Conservation (phyloP, 2,797 vertebrate genomes). For the Okamejei kenojei region DNA sequence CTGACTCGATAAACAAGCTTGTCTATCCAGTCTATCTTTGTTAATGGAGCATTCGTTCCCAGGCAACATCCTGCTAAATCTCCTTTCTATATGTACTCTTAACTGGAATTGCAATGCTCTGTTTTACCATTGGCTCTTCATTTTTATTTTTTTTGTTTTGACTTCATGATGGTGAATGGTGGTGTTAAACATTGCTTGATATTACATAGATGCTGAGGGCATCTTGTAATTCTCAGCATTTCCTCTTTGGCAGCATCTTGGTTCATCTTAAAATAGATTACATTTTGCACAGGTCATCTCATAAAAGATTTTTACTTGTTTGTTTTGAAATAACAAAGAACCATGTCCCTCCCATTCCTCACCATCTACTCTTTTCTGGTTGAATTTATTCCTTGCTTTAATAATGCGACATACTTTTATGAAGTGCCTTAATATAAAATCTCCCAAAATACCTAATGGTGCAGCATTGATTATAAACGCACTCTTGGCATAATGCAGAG, state of each 20-base stretch:
- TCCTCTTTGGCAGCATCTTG: not conserved
- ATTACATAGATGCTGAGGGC: not conserved
- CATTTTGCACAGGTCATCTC: not conserved
- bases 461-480: too few species aligned
- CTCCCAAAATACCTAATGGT: too few species aligned
- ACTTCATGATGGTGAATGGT: not conserved
- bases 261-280: not conserved
- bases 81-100: too few species aligned
- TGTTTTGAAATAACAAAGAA: too few species aligned
- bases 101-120: not conserved
- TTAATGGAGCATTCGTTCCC: too few species aligned
- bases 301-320: not conserved
- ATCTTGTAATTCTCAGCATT: not conserved
- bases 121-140: not conserved
- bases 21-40: too few species aligned
- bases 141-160: not conserved
- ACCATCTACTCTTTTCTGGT: not conserved
- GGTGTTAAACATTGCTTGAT: not conserved
- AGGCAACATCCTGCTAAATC: too few species aligned
- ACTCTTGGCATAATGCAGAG: too few species aligned
- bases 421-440: too few species aligned
- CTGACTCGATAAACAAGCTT: too few species aligned
- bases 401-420: too few species aligned
- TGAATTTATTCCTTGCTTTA: not conserved
- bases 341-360: not conserved